These are phyloP conservation scores for Panulirus ornatus DNA, from an alignment of 1,140 invertebrate genomes.

Conservation along the genomic window DNA sequence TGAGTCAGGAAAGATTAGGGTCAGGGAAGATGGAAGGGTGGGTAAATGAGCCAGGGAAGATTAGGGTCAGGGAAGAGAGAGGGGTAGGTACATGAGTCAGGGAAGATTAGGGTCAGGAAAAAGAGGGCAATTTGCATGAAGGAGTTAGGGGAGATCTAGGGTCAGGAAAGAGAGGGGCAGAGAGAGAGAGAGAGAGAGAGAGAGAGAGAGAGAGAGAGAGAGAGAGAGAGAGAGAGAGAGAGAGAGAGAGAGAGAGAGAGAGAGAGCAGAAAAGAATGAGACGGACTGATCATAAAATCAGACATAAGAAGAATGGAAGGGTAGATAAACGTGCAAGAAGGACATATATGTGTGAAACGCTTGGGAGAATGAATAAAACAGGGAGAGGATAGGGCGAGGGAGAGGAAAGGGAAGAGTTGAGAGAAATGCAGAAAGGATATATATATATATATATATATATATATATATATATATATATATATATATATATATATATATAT, in stretches of 20 bases:
- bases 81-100: not conserved
- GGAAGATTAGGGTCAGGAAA: not conserved
- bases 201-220: not conserved
- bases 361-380: too few species aligned
- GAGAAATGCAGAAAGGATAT: too few species aligned
- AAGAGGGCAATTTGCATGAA: not conserved
- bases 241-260: not conserved
- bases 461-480: too few species aligned
- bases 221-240: constrained; percentile 1
- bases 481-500: too few species aligned
- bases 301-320: not conserved
- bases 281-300: not conserved
- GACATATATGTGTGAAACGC: too few species aligned
- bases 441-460: too few species aligned
- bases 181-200: constrained; percentile 32
- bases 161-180: not conserved
- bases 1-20: not conserved
- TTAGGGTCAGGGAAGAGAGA: not conserved
- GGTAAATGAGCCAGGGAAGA: not conserved
- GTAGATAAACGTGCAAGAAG: too few species aligned
- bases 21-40: not conserved
- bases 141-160: not conserved
- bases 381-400: too few species aligned
- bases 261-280: not conserved
- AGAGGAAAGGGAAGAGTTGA: too few species aligned